phyloP scores from a whole-genome alignment of 2,797 vertebrate genomes.

The Eidolon dupreanum region DNA sequence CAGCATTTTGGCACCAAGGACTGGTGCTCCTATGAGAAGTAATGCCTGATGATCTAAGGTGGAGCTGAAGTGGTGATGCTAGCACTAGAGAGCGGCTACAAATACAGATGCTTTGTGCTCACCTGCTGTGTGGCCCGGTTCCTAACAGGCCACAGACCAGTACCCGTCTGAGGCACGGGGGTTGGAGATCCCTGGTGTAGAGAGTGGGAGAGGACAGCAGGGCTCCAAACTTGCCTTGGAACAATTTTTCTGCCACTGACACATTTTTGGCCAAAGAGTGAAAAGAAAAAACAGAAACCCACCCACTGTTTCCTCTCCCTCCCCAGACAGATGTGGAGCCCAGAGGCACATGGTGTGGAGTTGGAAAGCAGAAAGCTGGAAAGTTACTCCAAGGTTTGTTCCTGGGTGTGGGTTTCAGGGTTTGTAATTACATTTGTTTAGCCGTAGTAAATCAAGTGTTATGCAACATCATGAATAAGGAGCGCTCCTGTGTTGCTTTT shows the following conservation, averaged over 20 bases:
- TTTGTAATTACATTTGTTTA: slow-evolving; percentile 67
- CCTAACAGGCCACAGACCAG: too few species aligned
- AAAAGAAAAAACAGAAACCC: slow-evolving; percentile 10
- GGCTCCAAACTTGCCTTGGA: background rate
- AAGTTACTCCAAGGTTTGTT: slow-evolving; percentile 48
- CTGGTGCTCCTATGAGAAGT: too few species aligned
- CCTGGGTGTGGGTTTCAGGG: slow-evolving; percentile 7
- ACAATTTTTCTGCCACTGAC: slow-evolving; percentile 5
- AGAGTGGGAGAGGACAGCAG: background rate
- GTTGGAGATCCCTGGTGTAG: background rate
- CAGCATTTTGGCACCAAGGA: too few species aligned
- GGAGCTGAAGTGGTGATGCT: too few species aligned
- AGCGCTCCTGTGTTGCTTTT: slow-evolving; percentile 69
- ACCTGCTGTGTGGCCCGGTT: too few species aligned
- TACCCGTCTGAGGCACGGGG: too few species aligned
- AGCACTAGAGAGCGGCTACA: too few species aligned
- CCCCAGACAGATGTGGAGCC: background rate
- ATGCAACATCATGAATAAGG: slow-evolving; percentile 65
- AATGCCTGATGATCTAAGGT: too few species aligned
- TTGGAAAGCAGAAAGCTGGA: slow-evolving; percentile 55
- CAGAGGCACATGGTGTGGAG: slow-evolving; percentile 20
- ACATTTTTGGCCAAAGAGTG: background rate
- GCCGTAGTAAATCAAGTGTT: slow-evolving; percentile 58
- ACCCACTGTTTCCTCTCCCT: background rate
- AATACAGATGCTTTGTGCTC: too few species aligned